A percentile compares a stretch with the other conserved stretches of the same genome.
Conservation (phyloP, 2,888 invertebrate species). For the Salpingus planirostris region DNA sequence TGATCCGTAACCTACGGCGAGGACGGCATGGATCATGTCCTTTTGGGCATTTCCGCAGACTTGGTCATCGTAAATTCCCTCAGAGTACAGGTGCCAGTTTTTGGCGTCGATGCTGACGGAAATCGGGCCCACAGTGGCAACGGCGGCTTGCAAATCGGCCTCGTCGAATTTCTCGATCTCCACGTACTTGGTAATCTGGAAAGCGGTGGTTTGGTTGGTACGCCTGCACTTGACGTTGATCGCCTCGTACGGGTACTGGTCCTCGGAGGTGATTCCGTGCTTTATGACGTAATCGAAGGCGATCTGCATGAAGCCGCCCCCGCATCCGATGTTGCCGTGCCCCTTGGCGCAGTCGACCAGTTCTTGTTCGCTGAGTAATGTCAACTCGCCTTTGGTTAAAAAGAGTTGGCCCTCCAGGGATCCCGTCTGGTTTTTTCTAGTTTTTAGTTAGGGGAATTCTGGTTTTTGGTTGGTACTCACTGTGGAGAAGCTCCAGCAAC, state of each 20-base stretch:
- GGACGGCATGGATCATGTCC: slow-evolving; percentile 84
- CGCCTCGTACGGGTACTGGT: slow-evolving; percentile 46
- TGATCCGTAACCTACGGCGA: slow-evolving; percentile 76
- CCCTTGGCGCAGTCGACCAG: slow-evolving; percentile 45
- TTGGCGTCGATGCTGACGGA: slow-evolving; percentile 79
- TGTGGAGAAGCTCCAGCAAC: slow-evolving; percentile 19
- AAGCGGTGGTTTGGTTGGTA: slow-evolving; percentile 60
- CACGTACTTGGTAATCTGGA: slow-evolving; percentile 70
- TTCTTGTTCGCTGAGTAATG: slow-evolving; percentile 48
- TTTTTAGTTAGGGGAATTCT: no score
- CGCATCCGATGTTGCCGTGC: slow-evolving; percentile 45
- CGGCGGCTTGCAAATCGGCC: slow-evolving; percentile 61
- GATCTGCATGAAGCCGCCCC: slow-evolving; percentile 45
- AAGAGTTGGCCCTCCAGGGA: slow-evolving; percentile 46
- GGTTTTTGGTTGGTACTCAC: slow-evolving; percentile 4
- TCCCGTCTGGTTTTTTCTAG: no score
- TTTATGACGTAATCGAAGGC: slow-evolving; percentile 42
- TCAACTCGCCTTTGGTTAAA: slow-evolving; percentile 42
- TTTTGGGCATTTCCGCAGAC: slow-evolving; percentile 61
- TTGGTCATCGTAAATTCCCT: slow-evolving; percentile 72
- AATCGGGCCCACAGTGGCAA: slow-evolving; percentile 65
- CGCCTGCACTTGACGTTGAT: slow-evolving; percentile 20
- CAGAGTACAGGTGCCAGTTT: slow-evolving; percentile 75
- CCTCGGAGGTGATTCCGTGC: slow-evolving; percentile 48
- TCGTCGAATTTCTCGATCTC: slow-evolving; percentile 66